Evolutionary conservation across 1,140 invertebrate genomes (phyloP), one percentile per base, ranked within the genome.

Genomic region (Euborellia annulipes): DNA sequence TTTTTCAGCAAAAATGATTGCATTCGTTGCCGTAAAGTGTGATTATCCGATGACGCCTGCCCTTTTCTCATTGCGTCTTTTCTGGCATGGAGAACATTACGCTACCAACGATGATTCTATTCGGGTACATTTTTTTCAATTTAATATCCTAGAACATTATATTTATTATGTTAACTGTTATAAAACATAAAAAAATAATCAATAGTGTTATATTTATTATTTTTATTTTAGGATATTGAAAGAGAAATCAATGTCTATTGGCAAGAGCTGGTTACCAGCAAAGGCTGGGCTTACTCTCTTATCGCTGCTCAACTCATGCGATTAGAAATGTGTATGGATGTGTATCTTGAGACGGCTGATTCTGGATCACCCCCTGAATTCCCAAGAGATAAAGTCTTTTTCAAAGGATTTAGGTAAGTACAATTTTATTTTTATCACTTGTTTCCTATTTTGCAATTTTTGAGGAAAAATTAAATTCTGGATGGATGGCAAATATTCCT

Each of bases 261-360:
- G 63, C 53, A 60, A 30, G 60, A 64, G 47, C 55, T 71, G 37
- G 61, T 64, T 19, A 52, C 54, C 4, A 55, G 58, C 14, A 53
- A 50, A 18, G 62, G 56, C 23, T 58, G 58, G 38, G 50, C 59
- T 42, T 56, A 66, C 23, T 60, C 65, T 51, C 59, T 85, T 17
- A 62, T 95, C 4, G 72, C 80, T 13, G 70, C 75, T 20, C 87
- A 92, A 64, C 63, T 93, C 3, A 76, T 81, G 43, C 75, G 82
- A 48, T 62, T 92, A 32, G 69, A 86, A 53, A 77, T 79, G 38
- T 89, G 82, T 59, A 76, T 92, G 50, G 90, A 95, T 63, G 76
- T 93, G 46, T 82, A 85, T 51, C 62, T 93, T 21, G 89, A 93
- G 62, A 84, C 86, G 0, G 74, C 70, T 52, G 55, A 65, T 47